Percentiles rank a stretch among this genome's conserved stretches.
Conservation (phyloP, 2,888 invertebrate genomes). For the Andrena trimmerana region DNA sequence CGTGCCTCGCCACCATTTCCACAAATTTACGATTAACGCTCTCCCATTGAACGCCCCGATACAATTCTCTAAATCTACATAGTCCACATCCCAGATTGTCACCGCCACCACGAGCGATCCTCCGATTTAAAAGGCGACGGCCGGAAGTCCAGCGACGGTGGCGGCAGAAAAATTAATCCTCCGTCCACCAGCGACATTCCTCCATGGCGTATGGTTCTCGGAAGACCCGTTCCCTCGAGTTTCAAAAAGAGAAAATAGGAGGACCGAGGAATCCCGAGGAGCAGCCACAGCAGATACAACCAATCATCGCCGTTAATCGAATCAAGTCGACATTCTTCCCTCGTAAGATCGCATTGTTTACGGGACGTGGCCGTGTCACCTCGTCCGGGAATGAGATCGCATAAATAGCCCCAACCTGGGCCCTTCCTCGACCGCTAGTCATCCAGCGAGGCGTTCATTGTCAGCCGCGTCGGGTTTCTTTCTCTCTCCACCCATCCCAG, state of each 20-base stretch:
- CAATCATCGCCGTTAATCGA: constrained; percentile 66
- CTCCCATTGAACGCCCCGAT: no score
- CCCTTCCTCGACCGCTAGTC: constrained; percentile 66
- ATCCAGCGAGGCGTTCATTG: constrained; percentile 57
- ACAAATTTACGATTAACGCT: constrained; percentile 37
- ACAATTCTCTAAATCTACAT: no score
- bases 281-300: constrained; percentile 41
- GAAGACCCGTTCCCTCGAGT: background rate
- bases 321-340: constrained; percentile 66
- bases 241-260: background rate
- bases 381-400: constrained; percentile 71
- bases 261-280: background rate
- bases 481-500: constrained; percentile 12
- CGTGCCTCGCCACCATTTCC: constrained; percentile 37
- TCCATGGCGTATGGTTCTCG: background rate
- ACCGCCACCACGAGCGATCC: no score
- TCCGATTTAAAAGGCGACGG: no score
- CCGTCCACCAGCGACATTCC: background rate
- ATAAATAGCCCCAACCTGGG: constrained; percentile 67
- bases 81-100: no score
- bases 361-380: constrained; percentile 69
- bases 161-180: background rate
- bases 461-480: constrained; percentile 44
- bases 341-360: constrained; percentile 73
- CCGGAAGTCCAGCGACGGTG: no score